phyloP scores from a whole-genome alignment of 2,113 vertebrate genomes.

The Epinephelus fuscoguttatus region DNA sequence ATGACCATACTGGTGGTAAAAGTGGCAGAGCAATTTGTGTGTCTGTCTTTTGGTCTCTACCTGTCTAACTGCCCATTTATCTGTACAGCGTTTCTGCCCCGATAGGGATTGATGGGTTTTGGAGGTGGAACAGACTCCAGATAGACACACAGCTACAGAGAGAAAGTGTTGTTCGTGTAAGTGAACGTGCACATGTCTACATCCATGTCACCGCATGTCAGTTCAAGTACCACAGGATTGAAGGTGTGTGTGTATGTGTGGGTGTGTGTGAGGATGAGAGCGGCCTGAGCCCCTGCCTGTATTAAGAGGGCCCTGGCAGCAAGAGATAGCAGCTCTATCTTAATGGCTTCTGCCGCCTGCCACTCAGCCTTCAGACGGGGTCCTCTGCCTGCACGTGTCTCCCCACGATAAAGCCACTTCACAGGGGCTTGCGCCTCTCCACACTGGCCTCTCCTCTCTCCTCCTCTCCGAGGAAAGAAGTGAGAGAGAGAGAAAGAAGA shows the following conservation, averaged over 20 bases:
- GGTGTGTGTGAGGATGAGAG: constrained; percentile 41
- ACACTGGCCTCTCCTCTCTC: constrained; percentile 55
- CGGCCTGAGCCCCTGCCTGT: constrained; percentile 64
- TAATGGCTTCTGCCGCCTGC: constrained; percentile 83
- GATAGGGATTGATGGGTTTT: constrained; percentile 43
- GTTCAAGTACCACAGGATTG: constrained; percentile 54
- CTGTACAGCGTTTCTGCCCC: constrained; percentile 2
- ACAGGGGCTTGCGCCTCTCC: constrained; percentile 76
- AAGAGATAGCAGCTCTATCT: constrained; percentile 83
- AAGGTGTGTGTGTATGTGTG: constrained; percentile 41
- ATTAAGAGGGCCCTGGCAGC: constrained; percentile 76
- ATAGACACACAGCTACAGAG: constrained; percentile 29
- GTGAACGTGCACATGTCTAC: constrained; percentile 57
- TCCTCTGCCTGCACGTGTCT: constrained; percentile 67
- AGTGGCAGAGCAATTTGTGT: constrained; percentile 43
- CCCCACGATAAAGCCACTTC: constrained; percentile 84
- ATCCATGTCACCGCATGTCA: constrained; percentile 54
- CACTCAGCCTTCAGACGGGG: constrained; percentile 82
- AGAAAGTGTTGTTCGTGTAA: constrained; percentile 49
- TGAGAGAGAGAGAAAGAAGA: constrained; percentile 31
- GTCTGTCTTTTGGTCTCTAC: constrained; percentile 34
- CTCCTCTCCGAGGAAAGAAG: constrained; percentile 47
- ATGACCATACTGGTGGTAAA: constrained; percentile 14
- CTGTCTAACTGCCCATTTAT: constrained; percentile 54
- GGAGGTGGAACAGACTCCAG: constrained; percentile 34